These are phyloP conservation scores for Colaptes auratus DNA, from an alignment of 2,113 vertebrate genomes.

Conservation along the genomic window DNA sequence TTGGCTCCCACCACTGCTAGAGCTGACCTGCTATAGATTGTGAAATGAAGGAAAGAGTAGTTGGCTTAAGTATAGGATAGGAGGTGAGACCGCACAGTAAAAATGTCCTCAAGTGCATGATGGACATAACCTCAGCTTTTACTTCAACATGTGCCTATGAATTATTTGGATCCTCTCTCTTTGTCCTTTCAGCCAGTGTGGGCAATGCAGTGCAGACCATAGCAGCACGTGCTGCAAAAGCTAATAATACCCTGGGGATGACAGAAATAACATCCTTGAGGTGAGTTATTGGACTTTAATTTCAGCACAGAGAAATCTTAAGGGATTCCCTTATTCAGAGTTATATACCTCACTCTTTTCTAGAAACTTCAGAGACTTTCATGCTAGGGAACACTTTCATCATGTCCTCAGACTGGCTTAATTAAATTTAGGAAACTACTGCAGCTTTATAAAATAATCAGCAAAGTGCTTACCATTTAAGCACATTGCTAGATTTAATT, in stretches of 20 bases:
- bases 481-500: not conserved
- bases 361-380: conserved; percentile 64
- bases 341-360: conserved; percentile 44
- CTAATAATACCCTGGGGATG: conserved; percentile 49
- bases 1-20: not conserved
- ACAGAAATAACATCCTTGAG: conserved; percentile 53
- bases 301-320: conserved; percentile 56
- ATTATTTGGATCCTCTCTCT: conserved; percentile 2
- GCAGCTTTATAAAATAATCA: conserved; percentile 9
- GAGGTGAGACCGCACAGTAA: not conserved
- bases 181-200: conserved; percentile 39
- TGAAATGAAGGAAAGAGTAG: conserved; percentile 34
- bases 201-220: conserved; percentile 14
- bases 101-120: not conserved
- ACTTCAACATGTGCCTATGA: not conserved
- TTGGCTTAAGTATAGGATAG: not conserved
- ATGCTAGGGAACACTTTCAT: conserved; percentile 57
- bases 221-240: conserved; percentile 18
- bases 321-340: conserved; percentile 59
- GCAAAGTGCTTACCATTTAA: not conserved
- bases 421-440: conserved; percentile 50
- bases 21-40: conserved; percentile 45
- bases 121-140: not conserved
- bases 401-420: conserved; percentile 30
- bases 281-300: conserved; percentile 50